Conservation (phyloP, 2,888 invertebrate genomes). For the Scaptomyza cyrtandrae region DNA sequence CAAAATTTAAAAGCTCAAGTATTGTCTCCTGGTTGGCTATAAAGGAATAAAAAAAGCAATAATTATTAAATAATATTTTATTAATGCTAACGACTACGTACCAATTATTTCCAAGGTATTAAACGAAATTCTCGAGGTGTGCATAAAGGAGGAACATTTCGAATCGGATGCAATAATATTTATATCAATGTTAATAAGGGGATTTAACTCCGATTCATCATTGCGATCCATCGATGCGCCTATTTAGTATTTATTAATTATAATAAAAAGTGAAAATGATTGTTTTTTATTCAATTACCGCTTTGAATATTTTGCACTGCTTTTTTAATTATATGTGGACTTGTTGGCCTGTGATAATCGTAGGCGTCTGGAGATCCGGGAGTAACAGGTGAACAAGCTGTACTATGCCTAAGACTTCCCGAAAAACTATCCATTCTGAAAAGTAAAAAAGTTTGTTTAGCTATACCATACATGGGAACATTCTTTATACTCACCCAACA, state of each 20-base stretch:
- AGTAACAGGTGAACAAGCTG: slow-evolving; percentile 94
- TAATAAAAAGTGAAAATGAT: not conserved
- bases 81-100: slow-evolving; percentile 81
- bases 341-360: slow-evolving; percentile 84
- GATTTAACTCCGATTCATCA: slow-evolving; percentile 87
- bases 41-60: slow-evolving; percentile 12
- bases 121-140: slow-evolving; percentile 95
- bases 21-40: slow-evolving; percentile 98
- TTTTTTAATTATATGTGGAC: slow-evolving; percentile 86
- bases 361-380: slow-evolving; percentile 90
- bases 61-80: not conserved
- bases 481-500: slow-evolving; percentile 88
- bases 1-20: slow-evolving; percentile 95
- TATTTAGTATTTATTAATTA: not conserved
- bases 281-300: slow-evolving; percentile 65
- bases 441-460: not conserved
- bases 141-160: slow-evolving; percentile 85
- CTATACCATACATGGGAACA: not conserved
- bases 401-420: slow-evolving; percentile 95
- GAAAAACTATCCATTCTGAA: slow-evolving; percentile 95
- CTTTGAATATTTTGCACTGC: slow-evolving; percentile 85
- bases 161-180: slow-evolving; percentile 86
- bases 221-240: slow-evolving; percentile 27
- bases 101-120: slow-evolving; percentile 97
- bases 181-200: slow-evolving; percentile 92